A percentile compares a stretch with the other conserved stretches of the same genome.
Evolutionary conservation across 2,797 vertebrate genomes (phyloP).

Genomic region (Limosa lapponica): DNA sequence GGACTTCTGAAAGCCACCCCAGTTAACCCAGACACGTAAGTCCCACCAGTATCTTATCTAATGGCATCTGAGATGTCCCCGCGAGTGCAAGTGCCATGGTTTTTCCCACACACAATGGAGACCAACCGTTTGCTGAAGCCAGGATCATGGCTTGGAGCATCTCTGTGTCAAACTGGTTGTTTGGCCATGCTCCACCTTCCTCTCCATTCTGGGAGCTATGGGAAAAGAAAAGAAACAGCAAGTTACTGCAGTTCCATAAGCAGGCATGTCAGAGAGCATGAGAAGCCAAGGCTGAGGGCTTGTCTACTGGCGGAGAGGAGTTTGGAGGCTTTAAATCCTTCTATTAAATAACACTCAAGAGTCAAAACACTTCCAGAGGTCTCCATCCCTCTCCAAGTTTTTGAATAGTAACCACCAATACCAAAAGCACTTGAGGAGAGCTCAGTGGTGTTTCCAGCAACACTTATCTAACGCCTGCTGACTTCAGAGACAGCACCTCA

Average conservation of each 20-base stretch:
- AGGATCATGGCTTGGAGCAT: slow-evolving; percentile 97
- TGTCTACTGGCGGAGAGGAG: rapidly evolving
- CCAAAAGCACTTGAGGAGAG: neutral
- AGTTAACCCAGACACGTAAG: neutral
- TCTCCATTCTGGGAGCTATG: slow-evolving; percentile 90
- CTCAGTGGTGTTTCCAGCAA: neutral
- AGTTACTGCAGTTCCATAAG: neutral
- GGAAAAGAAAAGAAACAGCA: slow-evolving; percentile 30
- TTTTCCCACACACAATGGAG: neutral
- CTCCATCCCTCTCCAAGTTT: neutral
- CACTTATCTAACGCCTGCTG: neutral
- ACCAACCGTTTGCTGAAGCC: slow-evolving; percentile 93
- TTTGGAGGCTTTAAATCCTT: neutral
- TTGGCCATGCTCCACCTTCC: slow-evolving; percentile 96
- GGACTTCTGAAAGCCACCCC: neutral
- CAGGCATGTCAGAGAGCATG: neutral
- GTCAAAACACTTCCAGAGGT: neutral
- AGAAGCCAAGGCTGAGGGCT: neutral
- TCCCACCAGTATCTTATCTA: neutral
- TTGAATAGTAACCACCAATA: neutral
- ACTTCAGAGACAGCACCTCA: neutral
- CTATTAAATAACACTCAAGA: neutral
- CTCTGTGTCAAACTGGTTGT: slow-evolving; percentile 96
- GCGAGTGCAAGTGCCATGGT: rapidly evolving
- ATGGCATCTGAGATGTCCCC: rapidly evolving